A percentile compares a stretch with the other conserved stretches of the same genome.
Evolutionary conservation across 2,888 invertebrate genomes (phyloP).

Genomic region (Watsonalla binaria): DNA sequence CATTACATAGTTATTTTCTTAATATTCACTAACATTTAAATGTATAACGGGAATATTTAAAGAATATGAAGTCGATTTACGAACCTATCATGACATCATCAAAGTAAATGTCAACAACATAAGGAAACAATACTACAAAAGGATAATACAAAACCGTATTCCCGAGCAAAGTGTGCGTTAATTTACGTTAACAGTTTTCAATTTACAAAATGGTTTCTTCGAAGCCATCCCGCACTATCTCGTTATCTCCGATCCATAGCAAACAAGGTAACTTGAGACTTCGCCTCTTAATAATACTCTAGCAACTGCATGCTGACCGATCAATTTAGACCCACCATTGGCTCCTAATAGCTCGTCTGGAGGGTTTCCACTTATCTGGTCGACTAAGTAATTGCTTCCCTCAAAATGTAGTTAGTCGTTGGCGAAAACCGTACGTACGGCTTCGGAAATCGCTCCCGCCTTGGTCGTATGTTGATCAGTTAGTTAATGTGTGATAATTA

Average conservation of each 20-base stretch:
- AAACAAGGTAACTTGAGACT: slow-evolving; percentile 2
- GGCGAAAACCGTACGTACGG: slow-evolving; percentile 2
- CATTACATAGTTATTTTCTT: too few relatives aligned
- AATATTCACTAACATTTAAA: too few relatives aligned
- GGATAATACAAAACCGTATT: background rate
- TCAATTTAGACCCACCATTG: background rate
- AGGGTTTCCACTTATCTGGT: slow-evolving; percentile 2
- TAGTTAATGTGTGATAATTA: slow-evolving; percentile 2
- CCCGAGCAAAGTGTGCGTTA: background rate
- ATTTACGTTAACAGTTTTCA: slow-evolving; percentile 3
- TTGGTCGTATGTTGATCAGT: slow-evolving; percentile 1
- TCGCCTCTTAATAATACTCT: slow-evolving; percentile 2
- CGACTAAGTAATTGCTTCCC: slow-evolving; percentile 7
- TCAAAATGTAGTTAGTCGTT: slow-evolving; percentile 13
- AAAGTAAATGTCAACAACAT: too few relatives aligned
- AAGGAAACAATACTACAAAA: background rate
- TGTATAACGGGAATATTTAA: too few relatives aligned
- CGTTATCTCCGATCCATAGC: slow-evolving; percentile 1
- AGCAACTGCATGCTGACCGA: background rate
- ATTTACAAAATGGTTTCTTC: slow-evolving; percentile 1
- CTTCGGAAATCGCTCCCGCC: slow-evolving; percentile 6
- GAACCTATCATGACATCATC: too few relatives aligned
- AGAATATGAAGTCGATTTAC: too few relatives aligned
- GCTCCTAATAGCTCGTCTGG: background rate
- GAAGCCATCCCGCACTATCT: background rate